phyloP scores from a whole-genome alignment of 2,797 vertebrate genomes.

The Cichlasoma orientale region DNA sequence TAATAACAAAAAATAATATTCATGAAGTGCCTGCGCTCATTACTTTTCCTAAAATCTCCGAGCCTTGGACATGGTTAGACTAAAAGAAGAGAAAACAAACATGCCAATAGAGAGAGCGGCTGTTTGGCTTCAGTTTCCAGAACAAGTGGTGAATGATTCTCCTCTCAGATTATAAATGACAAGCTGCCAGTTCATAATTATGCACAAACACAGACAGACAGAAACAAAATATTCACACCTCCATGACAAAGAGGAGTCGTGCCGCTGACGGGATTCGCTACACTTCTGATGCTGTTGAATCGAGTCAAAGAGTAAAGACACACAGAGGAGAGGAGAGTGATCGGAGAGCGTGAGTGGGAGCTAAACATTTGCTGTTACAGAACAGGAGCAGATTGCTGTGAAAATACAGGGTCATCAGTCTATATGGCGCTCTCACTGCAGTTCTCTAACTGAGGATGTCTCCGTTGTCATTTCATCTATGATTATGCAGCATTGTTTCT shows the following conservation, averaged over 20 bases:
- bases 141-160: conserved; percentile 47
- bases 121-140: conserved; percentile 34
- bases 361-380: conserved; percentile 31
- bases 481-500: neutral
- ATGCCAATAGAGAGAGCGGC: neutral
- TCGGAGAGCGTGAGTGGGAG: neutral
- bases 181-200: conserved; percentile 41
- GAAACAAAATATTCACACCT: conserved; percentile 42
- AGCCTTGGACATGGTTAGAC: conserved; percentile 2
- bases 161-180: conserved; percentile 43
- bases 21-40: neutral
- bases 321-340: conserved; percentile 1
- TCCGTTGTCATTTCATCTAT: neutral
- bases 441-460: neutral
- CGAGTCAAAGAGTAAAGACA: conserved; percentile 33
- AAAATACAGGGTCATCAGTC: conserved; percentile 25
- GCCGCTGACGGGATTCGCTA: conserved; percentile 18
- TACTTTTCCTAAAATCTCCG: neutral
- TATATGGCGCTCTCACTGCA: neutral
- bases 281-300: conserved; percentile 54
- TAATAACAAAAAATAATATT: neutral
- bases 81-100: neutral
- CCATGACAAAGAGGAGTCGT: conserved; percentile 25
- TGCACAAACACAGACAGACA: conserved; percentile 35
- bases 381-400: conserved; percentile 46